A percentile compares a stretch with the other conserved stretches of the same genome.
phyloP scores from a whole-genome alignment of 2,797 vertebrate species.

The Babyrousa celebensis region DNA sequence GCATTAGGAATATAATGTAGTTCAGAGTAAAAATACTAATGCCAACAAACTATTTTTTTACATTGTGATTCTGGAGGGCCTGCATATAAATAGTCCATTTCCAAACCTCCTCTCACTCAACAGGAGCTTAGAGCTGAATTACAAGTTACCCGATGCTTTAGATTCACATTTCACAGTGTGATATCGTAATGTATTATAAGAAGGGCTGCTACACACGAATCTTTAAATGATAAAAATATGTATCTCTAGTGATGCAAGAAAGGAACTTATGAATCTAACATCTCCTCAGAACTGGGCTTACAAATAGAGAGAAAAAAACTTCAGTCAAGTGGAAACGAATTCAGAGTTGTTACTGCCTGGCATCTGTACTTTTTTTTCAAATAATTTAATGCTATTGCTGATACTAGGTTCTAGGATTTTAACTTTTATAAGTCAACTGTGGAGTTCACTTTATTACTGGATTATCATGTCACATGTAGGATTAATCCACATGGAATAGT shows the following conservation, averaged over 20 bases:
- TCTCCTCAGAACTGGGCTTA: slow-evolving; percentile 63
- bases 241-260: slow-evolving; percentile 61
- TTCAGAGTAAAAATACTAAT: slow-evolving; percentile 23
- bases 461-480: background rate
- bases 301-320: slow-evolving; percentile 66
- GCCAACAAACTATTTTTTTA: background rate
- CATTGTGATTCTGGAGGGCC: background rate
- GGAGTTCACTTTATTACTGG: background rate
- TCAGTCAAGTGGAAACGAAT: slow-evolving; percentile 69
- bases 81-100: slow-evolving; percentile 53
- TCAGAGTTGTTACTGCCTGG: slow-evolving; percentile 39
- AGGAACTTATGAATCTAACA: slow-evolving; percentile 42
- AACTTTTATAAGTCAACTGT: background rate
- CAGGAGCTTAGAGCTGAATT: slow-evolving; percentile 59
- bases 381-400: background rate
- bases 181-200: slow-evolving; percentile 21
- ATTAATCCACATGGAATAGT: background rate
- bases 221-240: slow-evolving; percentile 79
- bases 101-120: background rate
- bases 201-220: slow-evolving; percentile 37
- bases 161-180: slow-evolving; percentile 68
- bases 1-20: background rate
- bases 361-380: background rate
- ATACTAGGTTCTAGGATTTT: background rate
- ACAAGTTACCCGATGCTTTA: slow-evolving; percentile 68